Evolutionary conservation across 2,113 vertebrate species (phyloP), one percentile per base, ranked within the genome.

Genomic region (Aphyosemion australe): DNA sequence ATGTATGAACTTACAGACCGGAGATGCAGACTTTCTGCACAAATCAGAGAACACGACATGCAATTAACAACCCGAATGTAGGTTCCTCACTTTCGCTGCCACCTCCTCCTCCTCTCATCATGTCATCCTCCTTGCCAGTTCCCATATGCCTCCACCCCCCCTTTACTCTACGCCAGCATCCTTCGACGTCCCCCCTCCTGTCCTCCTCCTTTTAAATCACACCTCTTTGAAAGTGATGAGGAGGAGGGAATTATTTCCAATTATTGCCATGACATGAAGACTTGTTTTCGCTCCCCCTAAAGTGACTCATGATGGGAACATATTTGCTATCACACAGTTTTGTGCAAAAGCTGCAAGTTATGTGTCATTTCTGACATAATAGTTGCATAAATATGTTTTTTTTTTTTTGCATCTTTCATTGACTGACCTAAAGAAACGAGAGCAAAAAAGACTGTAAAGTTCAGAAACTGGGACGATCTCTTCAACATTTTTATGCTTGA

Each of bases 51-150:
- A 62, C n/a, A 71, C 32, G 49, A 55, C 37, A 69, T 43, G 34
- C 18, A 70, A 79, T 72, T 67, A 63, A 49, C 75, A 45, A 64
- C 19, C 52, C 19, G 5, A 51, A 53, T 1, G 26, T 20, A 63
- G 10, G 7, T 14, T 10, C 34, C 43, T 66, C 48, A 50, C 42
- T 57, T 54, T 66, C 49, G 21, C 31, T 20, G 14, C 32, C 51
- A 21, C 60, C 26, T 67, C 65, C 47, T 34, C 60, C 26, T 67
- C 65, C 47, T 34, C 46, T 37, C 34, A 37, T 57, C 51, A 20
- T 47, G 32, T 52, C 61, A 19, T 52, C 34, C 50, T 21, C 21
- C 45, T 54, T 39, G 20, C 55, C 42, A 50, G 32, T 51, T 66
- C 41, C 39, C 48, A 26, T 2, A 4, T 37, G 16, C 42, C 49